These are phyloP conservation scores for Argyresthia goedartella DNA, from an alignment of 2,888 invertebrate species.

Conservation along the genomic window DNA sequence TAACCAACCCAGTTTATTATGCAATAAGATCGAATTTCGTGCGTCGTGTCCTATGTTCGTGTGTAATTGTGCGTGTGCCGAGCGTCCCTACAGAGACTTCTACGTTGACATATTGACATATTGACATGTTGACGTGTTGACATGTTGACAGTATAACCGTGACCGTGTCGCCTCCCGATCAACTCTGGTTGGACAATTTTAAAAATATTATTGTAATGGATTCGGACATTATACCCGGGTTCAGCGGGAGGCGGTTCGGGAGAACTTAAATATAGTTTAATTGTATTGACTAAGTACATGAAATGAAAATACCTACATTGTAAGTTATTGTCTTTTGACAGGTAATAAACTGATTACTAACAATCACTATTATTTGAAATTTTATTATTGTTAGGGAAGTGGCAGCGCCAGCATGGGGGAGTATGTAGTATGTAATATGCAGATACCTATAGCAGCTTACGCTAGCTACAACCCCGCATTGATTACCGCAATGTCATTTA, in stretches of 20 bases:
- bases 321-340: conserved; percentile 66
- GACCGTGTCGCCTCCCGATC: neutral
- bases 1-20: conserved; percentile 24
- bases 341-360: conserved; percentile 29
- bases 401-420: too few species aligned
- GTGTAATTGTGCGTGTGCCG: conserved; percentile 43
- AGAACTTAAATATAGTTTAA: conserved; percentile 51
- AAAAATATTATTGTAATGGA: neutral
- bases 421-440: too few species aligned
- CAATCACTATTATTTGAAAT: neutral
- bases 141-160: neutral
- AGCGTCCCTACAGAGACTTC: conserved; percentile 24
- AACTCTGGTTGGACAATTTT: neutral
- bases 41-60: conserved; percentile 30
- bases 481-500: too few species aligned
- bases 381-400: neutral
- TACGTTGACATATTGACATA: neutral
- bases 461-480: too few species aligned
- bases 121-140: too few species aligned
- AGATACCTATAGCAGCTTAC: too few species aligned
- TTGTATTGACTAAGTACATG: conserved; percentile 70
- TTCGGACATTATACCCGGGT: neutral
- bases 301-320: conserved; percentile 38
- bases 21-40: conserved; percentile 20
- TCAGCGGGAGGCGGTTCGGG: neutral